These are phyloP conservation scores for Sarcophaga bullata DNA, from an alignment of 1,140 invertebrate species.

Conservation along the genomic window DNA sequence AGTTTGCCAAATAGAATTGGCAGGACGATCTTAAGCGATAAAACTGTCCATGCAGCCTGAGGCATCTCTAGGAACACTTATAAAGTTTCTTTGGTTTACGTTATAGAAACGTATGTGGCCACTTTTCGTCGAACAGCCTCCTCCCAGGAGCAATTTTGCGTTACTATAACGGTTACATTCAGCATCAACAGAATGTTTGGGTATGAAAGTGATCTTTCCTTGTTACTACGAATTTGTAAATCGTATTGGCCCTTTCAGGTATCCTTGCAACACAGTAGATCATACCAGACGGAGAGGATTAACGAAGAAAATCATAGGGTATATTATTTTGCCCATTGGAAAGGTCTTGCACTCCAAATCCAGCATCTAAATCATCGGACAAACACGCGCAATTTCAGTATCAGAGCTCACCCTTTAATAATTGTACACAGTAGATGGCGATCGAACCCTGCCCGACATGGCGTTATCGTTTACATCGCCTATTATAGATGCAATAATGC, in stretches of 20 bases:
- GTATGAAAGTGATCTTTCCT: conserved; percentile 70
- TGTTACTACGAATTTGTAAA: conserved; percentile 77
- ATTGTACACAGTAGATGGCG: conserved; percentile 92
- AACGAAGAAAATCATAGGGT: conserved; percentile 71
- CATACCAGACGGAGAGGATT: conserved; percentile 80
- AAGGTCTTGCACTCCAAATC: conserved; percentile 89
- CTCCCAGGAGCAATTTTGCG: conserved; percentile 86
- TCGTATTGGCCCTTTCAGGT: conserved; percentile 74
- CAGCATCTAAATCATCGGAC: conserved; percentile 91
- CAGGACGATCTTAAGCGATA: conserved; percentile 79
- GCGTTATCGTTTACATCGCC: conserved; percentile 91
- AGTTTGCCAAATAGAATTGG: conserved; percentile 77
- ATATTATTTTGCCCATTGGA: conserved; percentile 72
- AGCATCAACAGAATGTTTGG: conserved; percentile 76
- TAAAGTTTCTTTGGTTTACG: conserved; percentile 85
- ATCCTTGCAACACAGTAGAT: conserved; percentile 82
- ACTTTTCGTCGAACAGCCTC: conserved; percentile 89
- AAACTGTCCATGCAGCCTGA: conserved; percentile 67
- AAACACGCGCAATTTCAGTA: conserved; percentile 87
- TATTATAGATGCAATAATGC: conserved; percentile 86
- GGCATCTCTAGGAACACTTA: conserved; percentile 72
- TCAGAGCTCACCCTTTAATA: conserved; percentile 82
- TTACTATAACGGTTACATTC: conserved; percentile 85
- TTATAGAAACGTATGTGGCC: conserved; percentile 88
- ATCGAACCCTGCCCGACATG: conserved; percentile 83